Percentiles rank a stretch among this genome's conserved stretches.
These are phyloP conservation scores for Luscinia luscinia DNA, from an alignment of 2,797 vertebrate species.

Conservation along the genomic window DNA sequence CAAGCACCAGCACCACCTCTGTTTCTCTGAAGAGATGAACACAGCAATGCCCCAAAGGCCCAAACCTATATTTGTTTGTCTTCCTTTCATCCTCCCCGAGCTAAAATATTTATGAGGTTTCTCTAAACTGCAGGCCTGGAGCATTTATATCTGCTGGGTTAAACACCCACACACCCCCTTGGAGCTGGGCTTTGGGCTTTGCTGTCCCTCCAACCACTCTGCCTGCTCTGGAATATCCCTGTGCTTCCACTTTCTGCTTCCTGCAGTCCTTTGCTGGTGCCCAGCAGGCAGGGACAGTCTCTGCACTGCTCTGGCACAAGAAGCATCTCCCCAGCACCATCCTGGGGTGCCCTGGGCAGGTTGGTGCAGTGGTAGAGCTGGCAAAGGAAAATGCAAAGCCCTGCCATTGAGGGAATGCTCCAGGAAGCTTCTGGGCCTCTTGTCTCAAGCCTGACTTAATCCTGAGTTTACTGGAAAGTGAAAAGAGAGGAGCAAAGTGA, in stretches of 20 bases:
- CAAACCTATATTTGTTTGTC: neutral
- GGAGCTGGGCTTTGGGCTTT: neutral
- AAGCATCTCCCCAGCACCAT: neutral
- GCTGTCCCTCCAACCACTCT: neutral
- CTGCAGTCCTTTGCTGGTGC: accelerated
- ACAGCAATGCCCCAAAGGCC: constrained; percentile 9
- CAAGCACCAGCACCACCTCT: neutral
- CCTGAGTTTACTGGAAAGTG: neutral
- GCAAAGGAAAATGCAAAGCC: neutral
- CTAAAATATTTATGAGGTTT: constrained; percentile 16
- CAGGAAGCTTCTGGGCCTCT: neutral
- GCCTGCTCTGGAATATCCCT: neutral
- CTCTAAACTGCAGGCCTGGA: neutral
- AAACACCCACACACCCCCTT: neutral
- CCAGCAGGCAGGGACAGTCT: neutral
- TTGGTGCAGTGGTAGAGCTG: accelerated
- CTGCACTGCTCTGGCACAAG: neutral
- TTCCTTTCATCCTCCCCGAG: neutral
- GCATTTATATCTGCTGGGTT: neutral
- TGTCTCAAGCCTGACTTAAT: neutral
- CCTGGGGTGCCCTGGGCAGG: neutral
- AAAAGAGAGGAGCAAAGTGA: neutral
- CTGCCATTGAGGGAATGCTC: neutral
- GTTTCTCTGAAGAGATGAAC: neutral
- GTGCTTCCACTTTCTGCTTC: neutral